Evolutionary conservation across 2,888 invertebrate species (phyloP), one percentile per base, ranked within the genome.

Genomic region (Achlya flavicornis): DNA sequence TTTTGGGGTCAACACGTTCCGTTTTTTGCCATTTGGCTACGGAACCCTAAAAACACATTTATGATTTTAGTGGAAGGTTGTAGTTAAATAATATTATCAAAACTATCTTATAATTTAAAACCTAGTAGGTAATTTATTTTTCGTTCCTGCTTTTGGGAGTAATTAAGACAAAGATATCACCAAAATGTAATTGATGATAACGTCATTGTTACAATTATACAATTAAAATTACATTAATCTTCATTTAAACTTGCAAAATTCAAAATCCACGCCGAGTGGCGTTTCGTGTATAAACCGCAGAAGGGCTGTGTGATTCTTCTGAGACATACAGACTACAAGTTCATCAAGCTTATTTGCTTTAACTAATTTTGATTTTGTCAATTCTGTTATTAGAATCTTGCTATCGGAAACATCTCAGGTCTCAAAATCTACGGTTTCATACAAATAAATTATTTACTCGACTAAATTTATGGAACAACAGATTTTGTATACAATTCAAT

Each of bases 211-310:
- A 58, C 38, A 59, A 70, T 53, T 19, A 78, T 19, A 8, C 53
- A 72, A 77, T 83, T 75, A 72, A 61, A 76, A 69, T 64, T 35
- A 69, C 78, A 86, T 87, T 77, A 82, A 86, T 87, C 81, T 81
- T 72, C 75, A 83, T 87, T 81, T 79, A 69, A 77, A 73, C 75
- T 71, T 61, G 65, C 67, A 68, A 77, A 81, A 79, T 80, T 77
- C 66, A 72, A 75, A 77, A 77, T 69, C 72, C 78, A 77, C 77
- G 76, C 67, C 69, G 74, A 79, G 80, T 80, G 79, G 70, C 63
- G 75, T 75, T 77, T 81, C 78, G 79, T 79, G 81, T 73, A 78
- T 68, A 69, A 83, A 53, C 80, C 81, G 70, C 82, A 78, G 70
- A 72, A 76, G 81, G 84, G 83, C 70, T 75, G 72, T 64, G 67